phyloP scores from a whole-genome alignment of 2,113 vertebrate genomes.

The Egretta garzetta region DNA sequence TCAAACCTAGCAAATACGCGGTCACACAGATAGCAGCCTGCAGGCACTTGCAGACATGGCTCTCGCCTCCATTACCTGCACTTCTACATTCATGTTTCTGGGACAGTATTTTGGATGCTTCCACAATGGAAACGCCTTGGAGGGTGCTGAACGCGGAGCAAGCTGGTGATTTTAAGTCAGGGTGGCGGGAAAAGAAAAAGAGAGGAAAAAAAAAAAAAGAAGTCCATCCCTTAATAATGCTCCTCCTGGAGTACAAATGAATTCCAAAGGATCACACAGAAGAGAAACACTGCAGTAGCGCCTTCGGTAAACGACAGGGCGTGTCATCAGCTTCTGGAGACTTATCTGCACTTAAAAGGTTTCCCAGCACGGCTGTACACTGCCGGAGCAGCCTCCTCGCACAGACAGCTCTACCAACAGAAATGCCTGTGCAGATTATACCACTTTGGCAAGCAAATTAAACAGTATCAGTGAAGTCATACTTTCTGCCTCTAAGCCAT shows the following conservation, averaged over 20 bases:
- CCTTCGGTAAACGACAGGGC: accelerated
- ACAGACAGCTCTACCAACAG: background rate
- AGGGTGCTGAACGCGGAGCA: accelerated
- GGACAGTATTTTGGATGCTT: background rate
- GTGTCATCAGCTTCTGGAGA: background rate
- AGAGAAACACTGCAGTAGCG: background rate
- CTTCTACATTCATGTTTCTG: background rate
- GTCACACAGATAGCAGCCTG: background rate
- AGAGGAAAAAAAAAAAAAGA: background rate
- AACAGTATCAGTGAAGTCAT: background rate
- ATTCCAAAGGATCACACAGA: background rate
- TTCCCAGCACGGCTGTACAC: background rate
- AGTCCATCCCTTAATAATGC: background rate
- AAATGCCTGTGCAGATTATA: background rate
- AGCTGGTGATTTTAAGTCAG: background rate
- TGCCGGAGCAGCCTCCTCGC: background rate
- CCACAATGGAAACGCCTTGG: accelerated
- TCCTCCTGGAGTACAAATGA: background rate
- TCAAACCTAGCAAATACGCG: accelerated
- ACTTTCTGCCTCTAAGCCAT: background rate
- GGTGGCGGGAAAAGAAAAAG: background rate
- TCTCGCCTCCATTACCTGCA: background rate
- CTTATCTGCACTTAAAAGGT: background rate
- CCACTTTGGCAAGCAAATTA: background rate
- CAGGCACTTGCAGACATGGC: background rate